Evolutionary conservation across 1,140 invertebrate species (phyloP).

Genomic region (Trichonephila clavipes): DNA sequence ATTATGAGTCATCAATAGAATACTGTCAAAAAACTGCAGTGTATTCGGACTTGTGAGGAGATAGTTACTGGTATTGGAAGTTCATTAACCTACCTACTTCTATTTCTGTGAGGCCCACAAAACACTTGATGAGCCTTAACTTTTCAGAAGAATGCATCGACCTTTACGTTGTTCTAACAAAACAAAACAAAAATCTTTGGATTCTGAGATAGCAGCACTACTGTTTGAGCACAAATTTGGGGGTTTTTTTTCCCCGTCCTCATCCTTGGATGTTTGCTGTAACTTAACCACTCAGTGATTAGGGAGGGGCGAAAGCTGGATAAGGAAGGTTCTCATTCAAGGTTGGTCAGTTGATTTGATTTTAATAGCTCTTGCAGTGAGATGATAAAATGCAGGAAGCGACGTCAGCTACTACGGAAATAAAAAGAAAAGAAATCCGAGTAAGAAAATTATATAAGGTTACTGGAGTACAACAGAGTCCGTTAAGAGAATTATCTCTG

Average conservation of each 20-base stretch:
- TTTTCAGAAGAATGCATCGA: not conserved
- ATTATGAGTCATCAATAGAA: too few species aligned
- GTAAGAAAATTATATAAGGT: not conserved
- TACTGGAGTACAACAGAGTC: not conserved
- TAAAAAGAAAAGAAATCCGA: not conserved
- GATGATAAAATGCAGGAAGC: slow-evolving; percentile 12
- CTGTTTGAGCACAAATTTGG: not conserved
- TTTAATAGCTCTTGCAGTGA: slow-evolving; percentile 30
- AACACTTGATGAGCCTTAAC: not conserved
- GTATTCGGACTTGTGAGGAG: too few species aligned
- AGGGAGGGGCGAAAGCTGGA: slow-evolving; percentile 1
- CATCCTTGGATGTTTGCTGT: not conserved
- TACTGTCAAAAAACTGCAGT: too few species aligned
- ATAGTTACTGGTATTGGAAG: too few species aligned
- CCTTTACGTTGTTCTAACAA: not conserved
- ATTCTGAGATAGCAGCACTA: not conserved
- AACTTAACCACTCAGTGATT: not conserved
- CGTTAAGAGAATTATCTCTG: not conserved
- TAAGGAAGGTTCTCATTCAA: not conserved
- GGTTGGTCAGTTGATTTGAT: slow-evolving; percentile 37
- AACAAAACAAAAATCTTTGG: not conserved
- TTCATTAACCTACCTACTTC: not conserved
- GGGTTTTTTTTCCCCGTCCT: not conserved
- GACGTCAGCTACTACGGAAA: not conserved
- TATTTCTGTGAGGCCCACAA: not conserved